Base-by-base conservation (phyloP, 1,140 invertebrate genomes). In the Pseudobourletiella spinata region DNA sequence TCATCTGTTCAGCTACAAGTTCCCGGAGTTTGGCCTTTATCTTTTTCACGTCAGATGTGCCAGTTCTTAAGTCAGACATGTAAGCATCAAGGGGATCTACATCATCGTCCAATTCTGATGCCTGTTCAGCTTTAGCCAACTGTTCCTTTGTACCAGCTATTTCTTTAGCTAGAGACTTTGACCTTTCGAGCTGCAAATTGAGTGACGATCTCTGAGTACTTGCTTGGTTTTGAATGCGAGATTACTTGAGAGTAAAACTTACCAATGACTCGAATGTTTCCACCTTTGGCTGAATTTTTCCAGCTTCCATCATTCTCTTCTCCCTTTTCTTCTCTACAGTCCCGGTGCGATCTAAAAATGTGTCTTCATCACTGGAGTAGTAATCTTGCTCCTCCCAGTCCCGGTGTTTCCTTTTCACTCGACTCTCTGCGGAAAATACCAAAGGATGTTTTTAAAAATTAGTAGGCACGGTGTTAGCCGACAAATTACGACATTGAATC, bases 291-390 rank as follows among this genome's bases (percentile, higher is more conserved):
- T 79, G 75, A 32, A 79, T 62, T 72, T 84, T 84, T 42, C 85
- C 79, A 69, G 82, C 79, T 67, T 79, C 71, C 76, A 81, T 77
- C 84, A 91, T 92, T 70, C 91, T 77, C 61, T 82, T 80, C 67
- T 86, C 78, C 16, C 95, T 78, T 76, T 97, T 97, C 63, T 84
- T 84, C 73, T 96, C 92, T 29, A 98, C 83, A 52, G 85, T 84
- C 6, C 95, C 95, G 11, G 95, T 98, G 70, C 95, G 79, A 76
- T 99, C 96, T 54, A 95, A 80, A 77, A 90, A 99, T 18, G 87
- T 88, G 75, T 98, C 96, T 64, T 98, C 95, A 74, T 98, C 95
- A n/a, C 89, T 94, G 72, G 95, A 91, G 74, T 95, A 95, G 74
- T 81, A 96, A 77, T 96, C 91, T 73, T 93, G 86, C 35, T 91